Conservation (phyloP, 2,113 vertebrate genomes). For the Thermophis baileyi region DNA sequence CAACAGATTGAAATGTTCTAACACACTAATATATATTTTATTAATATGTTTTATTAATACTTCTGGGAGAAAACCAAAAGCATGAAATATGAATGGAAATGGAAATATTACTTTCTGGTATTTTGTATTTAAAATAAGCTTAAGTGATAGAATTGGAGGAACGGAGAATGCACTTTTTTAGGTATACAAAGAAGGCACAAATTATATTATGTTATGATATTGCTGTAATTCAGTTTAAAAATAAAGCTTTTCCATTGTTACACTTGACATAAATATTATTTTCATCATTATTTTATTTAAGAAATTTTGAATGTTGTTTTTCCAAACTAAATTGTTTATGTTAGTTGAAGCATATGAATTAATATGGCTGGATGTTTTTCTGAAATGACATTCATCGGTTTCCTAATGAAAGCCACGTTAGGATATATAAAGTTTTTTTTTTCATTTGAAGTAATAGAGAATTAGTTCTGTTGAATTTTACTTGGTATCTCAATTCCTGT, state of each 20-base stretch:
- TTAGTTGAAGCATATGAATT: background rate
- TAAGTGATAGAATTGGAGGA: background rate
- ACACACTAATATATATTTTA: constrained; percentile 46
- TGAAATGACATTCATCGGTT: background rate
- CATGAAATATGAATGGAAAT: background rate
- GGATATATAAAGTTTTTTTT: background rate
- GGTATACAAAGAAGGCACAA: background rate
- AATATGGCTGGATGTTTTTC: background rate
- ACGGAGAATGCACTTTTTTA: background rate
- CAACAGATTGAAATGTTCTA: constrained; percentile 34
- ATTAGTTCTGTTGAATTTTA: background rate
- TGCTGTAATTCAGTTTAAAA: background rate
- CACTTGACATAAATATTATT: background rate
- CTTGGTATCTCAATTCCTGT: constrained; percentile 22
- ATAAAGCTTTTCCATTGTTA: background rate
- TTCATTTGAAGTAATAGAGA: constrained; percentile 6
- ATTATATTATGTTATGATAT: background rate
- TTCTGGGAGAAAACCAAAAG: background rate
- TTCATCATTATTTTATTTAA: background rate
- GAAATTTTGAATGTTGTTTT: background rate
- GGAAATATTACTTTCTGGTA: background rate
- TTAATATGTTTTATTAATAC: constrained; percentile 18
- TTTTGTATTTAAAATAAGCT: background rate
- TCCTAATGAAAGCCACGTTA: background rate
- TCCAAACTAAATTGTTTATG: background rate